Conservation (phyloP, 1,140 invertebrate genomes). For the Colletes gigas region DNA sequence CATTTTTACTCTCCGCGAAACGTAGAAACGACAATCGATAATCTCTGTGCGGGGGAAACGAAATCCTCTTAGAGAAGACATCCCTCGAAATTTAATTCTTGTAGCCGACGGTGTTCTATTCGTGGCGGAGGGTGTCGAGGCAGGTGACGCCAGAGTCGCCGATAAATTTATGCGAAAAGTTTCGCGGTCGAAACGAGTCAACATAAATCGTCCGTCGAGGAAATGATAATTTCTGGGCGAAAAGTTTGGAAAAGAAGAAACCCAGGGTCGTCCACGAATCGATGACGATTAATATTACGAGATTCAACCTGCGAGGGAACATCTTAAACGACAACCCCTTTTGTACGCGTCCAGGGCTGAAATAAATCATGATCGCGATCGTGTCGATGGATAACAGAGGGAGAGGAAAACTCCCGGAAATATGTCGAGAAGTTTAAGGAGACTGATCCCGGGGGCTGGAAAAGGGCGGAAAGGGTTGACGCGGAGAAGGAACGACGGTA, state of each 20-base stretch:
- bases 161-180: slow-evolving; percentile 69
- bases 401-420: slow-evolving; percentile 50
- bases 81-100: background rate
- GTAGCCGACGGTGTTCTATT: background rate
- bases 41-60: background rate
- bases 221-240: slow-evolving; percentile 2
- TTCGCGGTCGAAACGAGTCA: slow-evolving; percentile 43
- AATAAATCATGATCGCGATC: slow-evolving; percentile 48
- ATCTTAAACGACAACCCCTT: background rate
- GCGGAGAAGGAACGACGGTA: slow-evolving; percentile 45
- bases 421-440: slow-evolving; percentile 66
- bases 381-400: slow-evolving; percentile 26
- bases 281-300: too few species aligned
- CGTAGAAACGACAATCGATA: background rate
- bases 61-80: background rate
- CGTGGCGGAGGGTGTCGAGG: background rate
- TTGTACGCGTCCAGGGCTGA: background rate
- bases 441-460: slow-evolving; percentile 45
- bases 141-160: slow-evolving; percentile 45
- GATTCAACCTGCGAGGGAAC: background rate
- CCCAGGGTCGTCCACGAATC: too few species aligned
- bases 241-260: background rate
- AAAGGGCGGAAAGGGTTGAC: slow-evolving; percentile 46
- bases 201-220: slow-evolving; percentile 49
- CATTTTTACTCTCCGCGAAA: slow-evolving; percentile 33